Evolutionary conservation across 2,797 vertebrate species (phyloP).

Genomic region (Arctocebus calabarensis): DNA sequence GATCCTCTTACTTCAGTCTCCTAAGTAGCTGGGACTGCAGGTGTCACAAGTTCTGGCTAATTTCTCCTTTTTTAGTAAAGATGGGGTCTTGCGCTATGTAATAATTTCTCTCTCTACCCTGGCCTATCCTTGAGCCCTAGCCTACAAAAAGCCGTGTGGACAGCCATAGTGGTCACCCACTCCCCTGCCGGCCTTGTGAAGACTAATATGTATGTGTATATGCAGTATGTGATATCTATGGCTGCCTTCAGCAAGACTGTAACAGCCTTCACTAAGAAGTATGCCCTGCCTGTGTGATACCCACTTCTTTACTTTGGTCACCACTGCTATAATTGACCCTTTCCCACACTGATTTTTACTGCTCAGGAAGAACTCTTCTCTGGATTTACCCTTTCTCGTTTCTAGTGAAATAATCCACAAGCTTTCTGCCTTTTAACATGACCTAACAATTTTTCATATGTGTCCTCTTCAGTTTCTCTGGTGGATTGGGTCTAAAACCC

Average conservation of each 20-base stretch:
- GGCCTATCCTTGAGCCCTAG: neutral
- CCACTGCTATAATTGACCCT: neutral
- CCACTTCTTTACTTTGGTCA: neutral
- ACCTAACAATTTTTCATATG: constrained; percentile 4
- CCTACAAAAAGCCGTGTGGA: neutral
- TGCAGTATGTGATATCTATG: neutral
- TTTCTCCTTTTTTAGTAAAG: too few relatives aligned
- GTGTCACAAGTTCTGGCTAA: too few relatives aligned
- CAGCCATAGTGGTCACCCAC: neutral
- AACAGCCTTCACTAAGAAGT: neutral
- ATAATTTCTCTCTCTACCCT: neutral
- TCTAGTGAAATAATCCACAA: neutral
- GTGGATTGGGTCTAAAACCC: neutral
- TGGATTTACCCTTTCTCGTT: neutral
- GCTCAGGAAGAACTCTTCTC: neutral
- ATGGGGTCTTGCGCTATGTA: neutral
- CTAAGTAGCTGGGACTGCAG: too few relatives aligned
- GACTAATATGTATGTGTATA: fast-evolving
- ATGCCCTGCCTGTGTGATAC: neutral
- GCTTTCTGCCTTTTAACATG: neutral
- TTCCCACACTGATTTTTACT: neutral
- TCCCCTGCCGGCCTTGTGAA: neutral
- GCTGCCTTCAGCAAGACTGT: neutral
- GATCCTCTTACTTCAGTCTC: too few relatives aligned
- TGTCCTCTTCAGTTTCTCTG: constrained; percentile 1